These are phyloP conservation scores for Psettodes erumei DNA, from an alignment of 2,113 vertebrate genomes.

Conservation along the genomic window DNA sequence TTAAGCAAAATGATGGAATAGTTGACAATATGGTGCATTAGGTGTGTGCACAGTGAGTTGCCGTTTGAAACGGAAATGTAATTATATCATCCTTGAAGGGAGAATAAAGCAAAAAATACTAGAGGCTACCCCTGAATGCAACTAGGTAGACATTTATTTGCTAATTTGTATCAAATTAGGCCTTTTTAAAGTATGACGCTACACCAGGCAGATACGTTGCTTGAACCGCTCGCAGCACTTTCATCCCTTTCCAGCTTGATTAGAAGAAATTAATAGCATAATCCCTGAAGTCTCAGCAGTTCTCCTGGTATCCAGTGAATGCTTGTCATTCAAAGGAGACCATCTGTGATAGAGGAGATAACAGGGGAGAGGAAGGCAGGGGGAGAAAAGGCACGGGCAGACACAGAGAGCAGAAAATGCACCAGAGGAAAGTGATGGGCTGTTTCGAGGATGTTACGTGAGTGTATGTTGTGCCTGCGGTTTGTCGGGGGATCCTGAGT, in stretches of 20 bases:
- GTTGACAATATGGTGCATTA: conserved; percentile 27
- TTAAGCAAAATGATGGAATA: conserved; percentile 10
- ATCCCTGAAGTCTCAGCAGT: conserved; percentile 49
- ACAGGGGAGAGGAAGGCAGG: conserved; percentile 17
- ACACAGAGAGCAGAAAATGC: conserved; percentile 29
- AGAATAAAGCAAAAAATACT: conserved; percentile 15
- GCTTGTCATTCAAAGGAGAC: conserved; percentile 59
- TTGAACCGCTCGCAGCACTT: conserved; percentile 35
- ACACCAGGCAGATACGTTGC: conserved; percentile 40
- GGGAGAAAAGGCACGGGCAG: conserved; percentile 3
- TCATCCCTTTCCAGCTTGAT: conserved; percentile 55
- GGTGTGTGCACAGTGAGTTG: not conserved
- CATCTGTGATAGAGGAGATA: conserved; percentile 49
- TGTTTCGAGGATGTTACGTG: conserved; percentile 53
- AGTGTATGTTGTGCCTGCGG: conserved; percentile 46
- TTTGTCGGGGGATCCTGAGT: conserved; percentile 46
- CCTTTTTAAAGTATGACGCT: conserved; percentile 39
- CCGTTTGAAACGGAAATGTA: conserved; percentile 11
- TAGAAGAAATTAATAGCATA: conserved; percentile 55
- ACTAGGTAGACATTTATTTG: conserved; percentile 34
- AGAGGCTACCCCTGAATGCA: conserved; percentile 7
- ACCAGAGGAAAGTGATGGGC: conserved; percentile 31
- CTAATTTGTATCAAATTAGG: conserved; percentile 50
- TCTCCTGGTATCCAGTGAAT: conserved; percentile 45
- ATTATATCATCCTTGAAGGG: not conserved